Percentiles rank a stretch among this genome's conserved stretches.
These are phyloP conservation scores for Drosophila micromelanica DNA, from an alignment of 1,140 invertebrate species.

Conservation along the genomic window DNA sequence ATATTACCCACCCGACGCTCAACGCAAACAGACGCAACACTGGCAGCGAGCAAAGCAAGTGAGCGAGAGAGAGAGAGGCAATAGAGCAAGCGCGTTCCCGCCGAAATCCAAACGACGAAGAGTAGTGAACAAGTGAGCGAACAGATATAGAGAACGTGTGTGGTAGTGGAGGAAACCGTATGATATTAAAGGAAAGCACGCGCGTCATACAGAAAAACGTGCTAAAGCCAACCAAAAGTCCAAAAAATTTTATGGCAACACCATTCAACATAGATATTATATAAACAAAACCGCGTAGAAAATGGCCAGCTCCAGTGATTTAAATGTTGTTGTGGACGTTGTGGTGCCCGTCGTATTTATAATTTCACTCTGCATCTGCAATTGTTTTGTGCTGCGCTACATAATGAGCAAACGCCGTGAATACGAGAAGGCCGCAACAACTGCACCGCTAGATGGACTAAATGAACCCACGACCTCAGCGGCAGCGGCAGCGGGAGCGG, in stretches of 20 bases:
- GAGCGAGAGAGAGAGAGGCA: conserved; percentile 2
- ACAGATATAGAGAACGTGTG: not conserved
- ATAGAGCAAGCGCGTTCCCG: conserved; percentile 14
- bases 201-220: conserved; percentile 71
- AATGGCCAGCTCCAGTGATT: conserved; percentile 46
- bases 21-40: conserved; percentile 47
- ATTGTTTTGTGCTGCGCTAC: conserved; percentile 55
- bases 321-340: conserved; percentile 65
- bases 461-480: conserved; percentile 31
- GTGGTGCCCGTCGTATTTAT: conserved; percentile 57
- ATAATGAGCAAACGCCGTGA: conserved; percentile 61
- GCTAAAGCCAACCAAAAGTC: conserved; percentile 27
- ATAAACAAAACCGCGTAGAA: conserved; percentile 44
- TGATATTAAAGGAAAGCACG: conserved; percentile 76
- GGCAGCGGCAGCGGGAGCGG: not conserved
- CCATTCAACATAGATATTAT: conserved; percentile 44
- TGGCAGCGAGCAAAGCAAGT: not conserved
- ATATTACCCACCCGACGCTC: conserved; percentile 60
- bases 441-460: not conserved
- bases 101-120: conserved; percentile 3
- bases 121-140: not conserved
- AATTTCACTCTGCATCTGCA: conserved; percentile 51
- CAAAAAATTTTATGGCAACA: not conserved
- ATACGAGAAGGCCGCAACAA: conserved; percentile 29
- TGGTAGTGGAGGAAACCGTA: conserved; percentile 10